These are phyloP conservation scores for Diadegma fenestrale DNA, from an alignment of 2,888 invertebrate species.

Conservation along the genomic window DNA sequence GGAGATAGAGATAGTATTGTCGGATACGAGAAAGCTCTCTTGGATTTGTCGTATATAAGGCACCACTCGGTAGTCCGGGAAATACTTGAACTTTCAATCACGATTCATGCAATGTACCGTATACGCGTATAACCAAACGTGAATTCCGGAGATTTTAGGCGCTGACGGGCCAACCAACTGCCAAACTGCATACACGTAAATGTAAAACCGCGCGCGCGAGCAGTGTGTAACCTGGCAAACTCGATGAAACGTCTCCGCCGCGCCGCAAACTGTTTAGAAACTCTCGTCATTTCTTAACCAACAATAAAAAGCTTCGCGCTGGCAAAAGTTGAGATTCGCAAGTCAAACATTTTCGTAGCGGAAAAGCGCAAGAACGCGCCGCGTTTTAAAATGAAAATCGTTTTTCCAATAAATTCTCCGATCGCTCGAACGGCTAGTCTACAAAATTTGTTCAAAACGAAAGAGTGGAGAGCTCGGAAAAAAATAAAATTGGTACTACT, in stretches of 20 bases:
- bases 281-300: not conserved
- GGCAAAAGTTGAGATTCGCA: not conserved
- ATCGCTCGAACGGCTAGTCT: not conserved
- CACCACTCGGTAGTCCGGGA: constrained; percentile 22
- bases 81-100: constrained; percentile 61
- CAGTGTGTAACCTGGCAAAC: not conserved
- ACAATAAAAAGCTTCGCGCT: not conserved
- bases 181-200: not conserved
- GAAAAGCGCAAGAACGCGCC: too few species aligned
- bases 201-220: constrained; percentile 2
- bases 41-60: constrained; percentile 31
- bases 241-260: not conserved
- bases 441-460: not conserved
- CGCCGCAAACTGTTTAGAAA: not conserved
- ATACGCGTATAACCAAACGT: constrained; percentile 37
- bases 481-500: not conserved
- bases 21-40: constrained; percentile 41
- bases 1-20: constrained; percentile 45
- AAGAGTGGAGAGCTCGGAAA: not conserved
- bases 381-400: not conserved
- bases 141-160: constrained; percentile 45
- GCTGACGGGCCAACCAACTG: constrained; percentile 12
- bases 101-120: constrained; percentile 36
- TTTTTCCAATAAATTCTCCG: not conserved
- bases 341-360: not conserved